These are phyloP conservation scores for Enteromius trimaculatus DNA, from an alignment of 2,797 vertebrate genomes.

Conservation along the genomic window DNA sequence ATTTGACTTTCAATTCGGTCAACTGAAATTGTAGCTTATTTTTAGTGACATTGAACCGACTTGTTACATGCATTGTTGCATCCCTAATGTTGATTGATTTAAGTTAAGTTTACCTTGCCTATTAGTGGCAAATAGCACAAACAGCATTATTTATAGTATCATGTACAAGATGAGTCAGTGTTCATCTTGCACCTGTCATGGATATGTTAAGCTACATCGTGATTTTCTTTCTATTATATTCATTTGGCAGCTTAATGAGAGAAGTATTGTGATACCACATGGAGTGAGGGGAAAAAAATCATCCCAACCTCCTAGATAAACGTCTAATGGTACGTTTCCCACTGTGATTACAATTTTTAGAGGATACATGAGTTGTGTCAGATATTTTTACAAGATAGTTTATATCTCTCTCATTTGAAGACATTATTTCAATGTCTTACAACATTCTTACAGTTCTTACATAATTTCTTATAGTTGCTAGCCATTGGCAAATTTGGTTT, in stretches of 20 bases:
- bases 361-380: neutral
- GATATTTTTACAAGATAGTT: constrained; percentile 13
- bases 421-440: neutral
- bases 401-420: neutral
- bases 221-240: neutral
- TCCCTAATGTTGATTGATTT: neutral
- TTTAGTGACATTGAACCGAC: neutral
- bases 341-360: neutral
- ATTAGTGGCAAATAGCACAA: neutral
- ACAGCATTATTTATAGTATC: neutral
- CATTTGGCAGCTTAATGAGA: neutral
- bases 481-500: constrained; percentile 2
- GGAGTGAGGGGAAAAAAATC: neutral
- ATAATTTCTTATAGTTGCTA: neutral
- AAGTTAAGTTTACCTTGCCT: neutral
- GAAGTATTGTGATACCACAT: neutral
- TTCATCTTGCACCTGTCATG: neutral
- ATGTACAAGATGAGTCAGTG: constrained; percentile 1
- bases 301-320: neutral
- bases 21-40: neutral
- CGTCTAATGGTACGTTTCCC: neutral
- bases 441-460: neutral
- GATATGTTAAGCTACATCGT: neutral
- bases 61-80: neutral
- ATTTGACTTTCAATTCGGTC: neutral